Percentiles rank a stretch among this genome's conserved stretches.
Evolutionary conservation across 2,888 invertebrate species (phyloP).

Genomic region (Ypsolopha sequella): DNA sequence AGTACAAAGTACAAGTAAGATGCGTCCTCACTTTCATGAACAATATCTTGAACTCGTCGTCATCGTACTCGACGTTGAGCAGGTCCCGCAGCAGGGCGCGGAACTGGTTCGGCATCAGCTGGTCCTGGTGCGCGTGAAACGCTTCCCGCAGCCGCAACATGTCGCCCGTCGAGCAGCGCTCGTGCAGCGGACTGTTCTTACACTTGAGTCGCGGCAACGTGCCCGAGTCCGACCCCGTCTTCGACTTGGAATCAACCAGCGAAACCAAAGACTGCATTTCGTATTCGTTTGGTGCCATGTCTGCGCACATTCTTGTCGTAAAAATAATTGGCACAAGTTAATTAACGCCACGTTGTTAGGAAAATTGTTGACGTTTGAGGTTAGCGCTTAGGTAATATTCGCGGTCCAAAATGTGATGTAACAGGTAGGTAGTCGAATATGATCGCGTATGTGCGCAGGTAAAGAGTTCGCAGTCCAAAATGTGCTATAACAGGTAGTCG

Average conservation of each 20-base stretch:
- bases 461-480: no score
- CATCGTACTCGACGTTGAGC: conserved; percentile 61
- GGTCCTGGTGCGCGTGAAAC: conserved; percentile 50
- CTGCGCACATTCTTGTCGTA: no score
- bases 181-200: conserved; percentile 45
- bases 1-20: neutral
- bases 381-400: no score
- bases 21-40: conserved; percentile 69
- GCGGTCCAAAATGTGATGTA: no score
- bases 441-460: no score
- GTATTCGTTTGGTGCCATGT: conserved; percentile 36
- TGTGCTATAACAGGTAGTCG: no score
- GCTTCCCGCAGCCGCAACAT: conserved; percentile 54
- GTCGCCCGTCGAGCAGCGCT: conserved; percentile 49
- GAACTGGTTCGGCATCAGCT: conserved; percentile 49
- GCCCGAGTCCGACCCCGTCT: conserved; percentile 17
- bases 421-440: no score
- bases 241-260: conserved; percentile 36
- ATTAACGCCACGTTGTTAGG: no score
- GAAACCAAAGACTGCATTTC: conserved; percentile 41
- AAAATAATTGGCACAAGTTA: no score
- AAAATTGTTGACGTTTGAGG: no score
- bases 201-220: conserved; percentile 25
- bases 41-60: conserved; percentile 72
- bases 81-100: conserved; percentile 42